Evolutionary conservation across 2,797 vertebrate species (phyloP), one percentile per base, ranked within the genome.

Genomic region (Gallinago nigripennis): DNA sequence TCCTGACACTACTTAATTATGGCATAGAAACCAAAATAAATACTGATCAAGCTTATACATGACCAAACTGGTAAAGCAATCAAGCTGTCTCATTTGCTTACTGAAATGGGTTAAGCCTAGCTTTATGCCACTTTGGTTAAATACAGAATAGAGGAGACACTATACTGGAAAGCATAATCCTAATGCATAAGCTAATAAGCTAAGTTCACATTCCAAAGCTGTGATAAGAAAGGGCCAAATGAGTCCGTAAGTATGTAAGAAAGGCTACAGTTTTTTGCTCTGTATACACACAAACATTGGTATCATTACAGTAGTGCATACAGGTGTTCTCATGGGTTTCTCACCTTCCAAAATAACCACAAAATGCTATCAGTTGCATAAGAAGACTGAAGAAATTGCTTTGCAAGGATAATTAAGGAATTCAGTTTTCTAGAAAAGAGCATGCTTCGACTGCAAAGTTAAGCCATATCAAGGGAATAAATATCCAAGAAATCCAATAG

Each of bases 91-190:
- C 54, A 39, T 3, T 35, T 51, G n/a, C 37, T 43, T 37, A 46
- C 20, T 60, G 14, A 91, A 94, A 73, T 30, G 16, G 91, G 60
- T 80, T 82, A 95, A 95, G 75, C 60, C 37, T 60, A 77, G 79
- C 63, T 94, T 89, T 64, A 41, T 33, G 41, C 24, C 89, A 66
- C 68, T 66, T 37, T 4, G 23, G 43, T 82, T 87, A 66, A 92
- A 80, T 0, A 11, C 30, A 58, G 54, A 82, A 56, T 1, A 63
- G 25, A 85, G 31, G 12, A 73, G 12, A 73, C 6, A 3, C 48
- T n/a, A 14, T 11, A 56, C 76, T 80, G 56, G 46, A 87, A 77
- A 85, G 45, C 56, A 65, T 54, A 91, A 82, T 70, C 82, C 71
- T 73, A 51, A 41, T 6, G 78, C 54, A 69, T 19, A 46, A 65